These are phyloP conservation scores for Iphiclides podalirius DNA, from an alignment of 2,888 invertebrate species.

Conservation along the genomic window DNA sequence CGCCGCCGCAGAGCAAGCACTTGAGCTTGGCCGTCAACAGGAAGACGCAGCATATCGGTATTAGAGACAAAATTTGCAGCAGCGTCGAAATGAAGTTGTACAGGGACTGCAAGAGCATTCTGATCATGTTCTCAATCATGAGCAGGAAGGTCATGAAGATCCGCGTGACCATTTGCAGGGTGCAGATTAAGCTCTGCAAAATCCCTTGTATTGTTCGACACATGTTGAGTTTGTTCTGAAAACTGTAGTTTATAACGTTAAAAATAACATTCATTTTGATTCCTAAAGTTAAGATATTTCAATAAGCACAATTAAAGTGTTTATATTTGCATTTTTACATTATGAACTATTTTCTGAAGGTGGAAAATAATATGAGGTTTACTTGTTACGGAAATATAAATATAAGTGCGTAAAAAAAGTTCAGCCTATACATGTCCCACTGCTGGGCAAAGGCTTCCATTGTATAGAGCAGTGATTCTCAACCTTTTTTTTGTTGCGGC, in stretches of 20 bases:
- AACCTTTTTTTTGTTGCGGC: too few species aligned
- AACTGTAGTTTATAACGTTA: not conserved
- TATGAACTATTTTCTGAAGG: too few species aligned
- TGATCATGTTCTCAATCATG: slow-evolving; percentile 62
- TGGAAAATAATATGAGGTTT: too few species aligned
- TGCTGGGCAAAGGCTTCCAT: too few species aligned
- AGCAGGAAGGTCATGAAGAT: slow-evolving; percentile 64
- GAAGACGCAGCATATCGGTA: slow-evolving; percentile 64
- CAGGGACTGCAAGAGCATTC: slow-evolving; percentile 59
- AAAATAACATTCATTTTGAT: too few species aligned
- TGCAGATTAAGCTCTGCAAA: slow-evolving; percentile 53
- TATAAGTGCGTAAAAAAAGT: too few species aligned
- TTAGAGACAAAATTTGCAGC: slow-evolving; percentile 58
- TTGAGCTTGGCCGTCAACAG: slow-evolving; percentile 54
- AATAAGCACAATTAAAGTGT: too few species aligned
- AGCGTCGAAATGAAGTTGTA: slow-evolving; percentile 66
- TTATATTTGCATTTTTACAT: too few species aligned
- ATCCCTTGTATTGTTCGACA: slow-evolving; percentile 60
- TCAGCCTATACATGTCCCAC: too few species aligned
- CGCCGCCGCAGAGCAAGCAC: slow-evolving; percentile 63
- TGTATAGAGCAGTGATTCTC: too few species aligned
- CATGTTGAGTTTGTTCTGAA: slow-evolving; percentile 40
- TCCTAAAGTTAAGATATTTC: too few species aligned
- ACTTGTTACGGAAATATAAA: too few species aligned
- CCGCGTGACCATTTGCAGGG: slow-evolving; percentile 61